Evolutionary conservation across 2,113 vertebrate species (phyloP), one percentile per base, ranked within the genome.

Genomic region (Puntigrus tetrazona): DNA sequence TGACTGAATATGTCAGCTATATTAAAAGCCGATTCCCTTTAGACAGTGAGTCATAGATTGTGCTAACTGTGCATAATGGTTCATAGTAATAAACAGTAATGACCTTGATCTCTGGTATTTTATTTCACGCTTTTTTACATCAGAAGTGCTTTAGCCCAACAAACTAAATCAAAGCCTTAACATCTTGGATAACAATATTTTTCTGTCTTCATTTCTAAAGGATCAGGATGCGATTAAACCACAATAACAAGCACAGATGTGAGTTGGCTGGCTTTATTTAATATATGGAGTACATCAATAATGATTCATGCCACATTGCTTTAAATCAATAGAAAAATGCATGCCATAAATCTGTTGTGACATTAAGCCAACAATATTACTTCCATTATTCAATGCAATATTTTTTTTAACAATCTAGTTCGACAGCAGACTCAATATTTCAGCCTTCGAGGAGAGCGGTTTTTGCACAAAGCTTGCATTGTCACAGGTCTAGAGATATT

Each of bases 31-130:
- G 14, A 61, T 69, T 34, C 59, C 45, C 79, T 86, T 80, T 73
- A 55, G 78, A 47, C 63, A 86, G 52, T 69, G 78, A 86, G 18
- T 86, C 74, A 86, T 86, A 61, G 67, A 59, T 73, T 82, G 57
- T 73, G 41, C 31, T 86, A 78, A 72, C 77, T 43, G 61, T 77
- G 61, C 81, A 52, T 77, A 81, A 82, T 82, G 57, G 61, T 78
- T 72, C 57, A 31, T 75, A 63, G 29, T 75, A 59, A 86, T 83
- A 50, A 81, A 83, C 83, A 47, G 9, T n/a, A 43, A 36, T 41
- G 63, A 86, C 73, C 77, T 84, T 81, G 84, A 63, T 29, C 81
- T 82, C 25, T 83, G 22, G 84, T 27, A 61, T 73, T 76, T 73
- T 14, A 77, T 52, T 73, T 77, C 14, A 2, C n/a, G 14, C 8